Percentiles rank a stretch among this genome's conserved stretches.
These are phyloP conservation scores for Chrysolina oricalcia DNA, from an alignment of 2,888 invertebrate species.

Conservation along the genomic window DNA sequence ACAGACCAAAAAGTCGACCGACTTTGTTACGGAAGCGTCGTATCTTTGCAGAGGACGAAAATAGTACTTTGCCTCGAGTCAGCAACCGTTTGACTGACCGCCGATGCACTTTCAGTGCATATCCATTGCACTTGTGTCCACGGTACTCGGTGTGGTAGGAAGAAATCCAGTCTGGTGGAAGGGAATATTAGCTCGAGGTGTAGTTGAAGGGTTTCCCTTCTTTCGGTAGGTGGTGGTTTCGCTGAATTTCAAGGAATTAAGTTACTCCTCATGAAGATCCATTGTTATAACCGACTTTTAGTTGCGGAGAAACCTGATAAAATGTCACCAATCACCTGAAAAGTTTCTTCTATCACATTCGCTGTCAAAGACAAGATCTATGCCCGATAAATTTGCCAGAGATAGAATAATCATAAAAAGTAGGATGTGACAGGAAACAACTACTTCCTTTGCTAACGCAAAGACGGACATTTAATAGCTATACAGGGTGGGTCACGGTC, in stretches of 20 bases:
- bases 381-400: too few relatives aligned
- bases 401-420: too few relatives aligned
- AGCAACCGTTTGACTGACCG: slow-evolving; percentile 38
- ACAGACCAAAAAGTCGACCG: slow-evolving; percentile 22
- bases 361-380: too few relatives aligned
- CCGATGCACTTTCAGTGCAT: slow-evolving; percentile 45
- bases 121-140: slow-evolving; percentile 34
- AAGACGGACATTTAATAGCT: too few relatives aligned
- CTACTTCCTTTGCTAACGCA: too few relatives aligned
- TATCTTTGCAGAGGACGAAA: slow-evolving; percentile 23
- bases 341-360: too few relatives aligned
- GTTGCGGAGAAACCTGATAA: background rate
- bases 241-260: background rate
- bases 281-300: background rate
- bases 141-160: slow-evolving; percentile 25
- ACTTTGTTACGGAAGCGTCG: slow-evolving; percentile 9
- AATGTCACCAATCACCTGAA: background rate
- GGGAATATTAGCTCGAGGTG: slow-evolving; percentile 14
- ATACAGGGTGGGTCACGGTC: too few relatives aligned
- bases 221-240: background rate
- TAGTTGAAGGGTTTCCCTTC: slow-evolving; percentile 23
- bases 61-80: slow-evolving; percentile 31
- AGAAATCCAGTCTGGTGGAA: slow-evolving; percentile 23
- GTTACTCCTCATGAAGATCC: background rate
- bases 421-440: too few relatives aligned